These are phyloP conservation scores for Iphiclides podalirius DNA, from an alignment of 2,888 invertebrate genomes.

Conservation along the genomic window DNA sequence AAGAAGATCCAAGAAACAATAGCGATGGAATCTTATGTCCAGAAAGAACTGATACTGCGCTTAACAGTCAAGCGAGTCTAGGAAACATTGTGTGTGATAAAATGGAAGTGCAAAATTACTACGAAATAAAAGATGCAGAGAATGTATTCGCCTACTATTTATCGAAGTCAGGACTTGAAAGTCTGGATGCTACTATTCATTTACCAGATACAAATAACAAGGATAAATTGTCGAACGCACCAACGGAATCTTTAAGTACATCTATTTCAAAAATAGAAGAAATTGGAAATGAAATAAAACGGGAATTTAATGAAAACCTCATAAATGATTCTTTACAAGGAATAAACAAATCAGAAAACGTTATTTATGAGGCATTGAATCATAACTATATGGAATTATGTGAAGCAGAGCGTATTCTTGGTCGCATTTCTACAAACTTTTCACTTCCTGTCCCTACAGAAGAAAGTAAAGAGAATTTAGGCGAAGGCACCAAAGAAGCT, in stretches of 20 bases:
- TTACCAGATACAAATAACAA: not conserved
- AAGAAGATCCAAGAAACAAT: too few relatives aligned
- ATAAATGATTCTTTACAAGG: not conserved
- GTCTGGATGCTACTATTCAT: not conserved
- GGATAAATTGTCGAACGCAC: not conserved
- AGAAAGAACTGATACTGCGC: constrained; percentile 15
- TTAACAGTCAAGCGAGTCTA: not conserved
- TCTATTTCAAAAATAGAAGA: too few relatives aligned
- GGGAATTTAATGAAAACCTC: not conserved
- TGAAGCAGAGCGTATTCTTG: constrained; percentile 35
- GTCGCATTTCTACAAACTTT: constrained; percentile 14
- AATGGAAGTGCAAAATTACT: constrained; percentile 39
- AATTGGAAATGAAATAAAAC: not conserved
- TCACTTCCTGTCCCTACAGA: not conserved
- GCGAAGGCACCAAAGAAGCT: not conserved
- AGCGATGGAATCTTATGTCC: not conserved
- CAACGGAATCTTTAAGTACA: too few relatives aligned
- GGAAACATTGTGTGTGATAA: constrained; percentile 26
- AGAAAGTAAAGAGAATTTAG: not conserved
- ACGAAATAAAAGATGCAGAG: constrained; percentile 49
- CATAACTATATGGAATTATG: constrained; percentile 11
- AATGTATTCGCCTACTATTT: constrained; percentile 23
- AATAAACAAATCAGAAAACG: too few relatives aligned
- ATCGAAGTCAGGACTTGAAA: not conserved
- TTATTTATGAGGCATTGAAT: constrained; percentile 4